A percentile compares a stretch with the other conserved stretches of the same genome.
Conservation (phyloP, 2,888 invertebrate species). For the Synergus umbraculus region DNA sequence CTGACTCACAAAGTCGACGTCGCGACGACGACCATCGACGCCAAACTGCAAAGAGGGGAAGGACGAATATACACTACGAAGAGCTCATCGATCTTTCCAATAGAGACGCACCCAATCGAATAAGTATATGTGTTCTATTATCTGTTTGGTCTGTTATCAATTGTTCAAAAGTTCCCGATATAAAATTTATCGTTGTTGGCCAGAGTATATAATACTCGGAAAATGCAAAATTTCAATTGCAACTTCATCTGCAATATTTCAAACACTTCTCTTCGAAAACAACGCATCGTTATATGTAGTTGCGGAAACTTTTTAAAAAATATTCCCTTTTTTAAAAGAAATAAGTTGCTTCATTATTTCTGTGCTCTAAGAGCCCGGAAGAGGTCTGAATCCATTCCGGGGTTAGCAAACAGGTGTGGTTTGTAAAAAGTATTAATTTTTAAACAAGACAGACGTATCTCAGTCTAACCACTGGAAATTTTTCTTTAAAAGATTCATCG, state of each 20-base stretch:
- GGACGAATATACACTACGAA: slow-evolving; percentile 40
- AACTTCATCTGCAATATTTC: not conserved
- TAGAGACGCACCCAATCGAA: slow-evolving; percentile 42
- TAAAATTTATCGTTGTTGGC: not conserved
- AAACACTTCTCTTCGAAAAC: not conserved
- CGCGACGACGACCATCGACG: slow-evolving; percentile 65
- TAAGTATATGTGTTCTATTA: slow-evolving; percentile 19
- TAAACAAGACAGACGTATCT: too few relatives aligned
- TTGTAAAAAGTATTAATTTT: too few relatives aligned
- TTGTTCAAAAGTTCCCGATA: not conserved
- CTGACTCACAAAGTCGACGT: slow-evolving; percentile 62
- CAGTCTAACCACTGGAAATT: too few relatives aligned
- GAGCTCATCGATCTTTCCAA: slow-evolving; percentile 46
- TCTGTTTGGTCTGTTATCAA: not conserved
- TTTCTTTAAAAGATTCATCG: too few relatives aligned
- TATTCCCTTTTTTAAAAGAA: too few relatives aligned
- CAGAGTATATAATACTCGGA: not conserved
- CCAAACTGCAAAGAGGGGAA: slow-evolving; percentile 47
- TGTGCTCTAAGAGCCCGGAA: too few relatives aligned
- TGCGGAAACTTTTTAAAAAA: too few relatives aligned
- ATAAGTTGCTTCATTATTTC: too few relatives aligned
- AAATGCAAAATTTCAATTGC: not conserved
- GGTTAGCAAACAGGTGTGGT: too few relatives aligned
- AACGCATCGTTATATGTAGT: too few relatives aligned
- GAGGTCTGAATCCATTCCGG: too few relatives aligned